Conservation (phyloP, 92 coral and sea anemone genomes). For the Micromussa lordhowensis region DNA sequence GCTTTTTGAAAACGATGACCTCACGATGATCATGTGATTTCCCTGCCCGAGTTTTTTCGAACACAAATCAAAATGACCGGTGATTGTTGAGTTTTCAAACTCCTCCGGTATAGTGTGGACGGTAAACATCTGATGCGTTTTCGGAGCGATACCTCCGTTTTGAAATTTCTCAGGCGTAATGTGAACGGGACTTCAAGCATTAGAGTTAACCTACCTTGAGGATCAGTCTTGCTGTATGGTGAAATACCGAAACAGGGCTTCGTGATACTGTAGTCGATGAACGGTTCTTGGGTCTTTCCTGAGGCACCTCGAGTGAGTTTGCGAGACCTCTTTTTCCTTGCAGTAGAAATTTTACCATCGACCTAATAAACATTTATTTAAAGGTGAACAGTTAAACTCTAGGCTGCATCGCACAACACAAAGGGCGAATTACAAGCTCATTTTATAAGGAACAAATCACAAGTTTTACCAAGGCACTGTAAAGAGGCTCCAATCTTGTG, state of each 20-base stretch:
- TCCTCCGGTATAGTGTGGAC: too few species aligned
- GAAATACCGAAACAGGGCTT: conserved; percentile 88
- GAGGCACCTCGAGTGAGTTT: conserved; percentile 70
- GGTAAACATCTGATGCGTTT: too few species aligned
- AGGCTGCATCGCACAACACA: background rate
- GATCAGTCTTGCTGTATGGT: conserved; percentile 93
- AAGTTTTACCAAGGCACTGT: conserved; percentile 82
- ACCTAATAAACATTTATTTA: conserved; percentile 23
- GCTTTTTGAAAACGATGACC: too few species aligned
- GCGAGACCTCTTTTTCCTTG: conserved; percentile 81
- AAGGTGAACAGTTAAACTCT: background rate
- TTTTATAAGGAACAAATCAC: background rate
- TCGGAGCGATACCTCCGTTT: too few species aligned
- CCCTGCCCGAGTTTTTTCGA: too few species aligned
- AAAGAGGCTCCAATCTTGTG: conserved; percentile 91
- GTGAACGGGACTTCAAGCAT: too few species aligned
- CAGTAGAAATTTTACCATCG: conserved; percentile 80
- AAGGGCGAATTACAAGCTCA: background rate
- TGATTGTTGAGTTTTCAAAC: too few species aligned
- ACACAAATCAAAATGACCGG: too few species aligned
- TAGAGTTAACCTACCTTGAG: conserved; percentile 70
- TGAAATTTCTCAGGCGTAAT: too few species aligned
- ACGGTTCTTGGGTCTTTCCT: conserved; percentile 70
- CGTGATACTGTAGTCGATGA: conserved; percentile 91
- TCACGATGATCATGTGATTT: too few species aligned